Base-by-base conservation (phyloP, 2,113 vertebrate genomes). In the Dromaius novaehollandiae region DNA sequence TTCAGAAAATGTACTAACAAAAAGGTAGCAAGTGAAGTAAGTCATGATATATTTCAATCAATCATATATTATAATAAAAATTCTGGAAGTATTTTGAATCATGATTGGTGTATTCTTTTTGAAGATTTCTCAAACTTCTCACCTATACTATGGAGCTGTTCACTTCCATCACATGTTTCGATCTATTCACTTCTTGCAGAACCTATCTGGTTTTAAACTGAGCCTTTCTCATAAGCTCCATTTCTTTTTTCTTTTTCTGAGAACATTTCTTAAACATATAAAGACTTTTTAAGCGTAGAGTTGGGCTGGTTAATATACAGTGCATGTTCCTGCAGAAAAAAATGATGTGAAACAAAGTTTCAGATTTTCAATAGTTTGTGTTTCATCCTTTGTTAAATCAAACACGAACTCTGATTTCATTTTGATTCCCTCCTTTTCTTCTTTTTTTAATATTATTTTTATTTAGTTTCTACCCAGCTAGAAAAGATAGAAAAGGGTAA, bases 131-230 rank as follows among this genome's bases (percentile, higher is more conserved):
- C 88, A 76, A 86, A 92, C 56, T 92, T 92, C 81, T 93, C 84
- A 58, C 44, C 74, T 95, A 79, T 82, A 88, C 80, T 93, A 20
- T 82, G 81, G 84, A 89, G 61, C 81, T 90, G 61, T 90, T 96
- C 92, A 82, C 86, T 93, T 74, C 70, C 70, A 44, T 89, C 61
- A 75, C 58, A 82, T 76, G 91, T 97, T 79, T 73, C 92, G 76
- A 38, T 89, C 81, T 95, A 94, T 95, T 96, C 90, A 84, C 61
- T 95, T 73, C 26, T 40, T 92, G 83, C 81, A 90, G 81, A 96
- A 97, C 75, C 90, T 94, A 97, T 96, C 95, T 96, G 96, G 56
- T 75, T 94, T 88, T 82, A 86, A 96, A 32, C 74, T 24, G 46
- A 80, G 22, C 32, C 61, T 85, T 91, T 87, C 84, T 95, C 81